Conservation (phyloP, 1,140 invertebrate genomes). For the Tenebrio molitor region DNA sequence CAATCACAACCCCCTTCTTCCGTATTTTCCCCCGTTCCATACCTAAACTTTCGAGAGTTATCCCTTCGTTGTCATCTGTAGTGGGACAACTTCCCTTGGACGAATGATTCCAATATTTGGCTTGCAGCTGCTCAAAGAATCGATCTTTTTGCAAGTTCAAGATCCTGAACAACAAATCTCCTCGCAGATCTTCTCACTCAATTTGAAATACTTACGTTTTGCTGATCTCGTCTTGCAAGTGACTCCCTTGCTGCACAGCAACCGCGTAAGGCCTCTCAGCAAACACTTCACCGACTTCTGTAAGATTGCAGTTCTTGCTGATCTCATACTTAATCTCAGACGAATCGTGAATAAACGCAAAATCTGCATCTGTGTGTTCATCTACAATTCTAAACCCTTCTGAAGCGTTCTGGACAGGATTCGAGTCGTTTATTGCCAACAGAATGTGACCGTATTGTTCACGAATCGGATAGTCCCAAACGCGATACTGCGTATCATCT, state of each 20-base stretch:
- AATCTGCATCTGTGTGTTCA: slow-evolving; percentile 84
- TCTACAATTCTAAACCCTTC: slow-evolving; percentile 83
- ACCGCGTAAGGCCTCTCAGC: slow-evolving; percentile 91
- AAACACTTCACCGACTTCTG: slow-evolving; percentile 89
- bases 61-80: slow-evolving; percentile 87
- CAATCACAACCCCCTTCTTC: slow-evolving; percentile 34
- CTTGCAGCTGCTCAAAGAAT: slow-evolving; percentile 82
- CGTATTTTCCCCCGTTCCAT: slow-evolving; percentile 43
- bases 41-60: slow-evolving; percentile 89
- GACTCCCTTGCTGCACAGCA: slow-evolving; percentile 88
- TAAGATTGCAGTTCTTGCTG: slow-evolving; percentile 86
- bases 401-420: slow-evolving; percentile 75
- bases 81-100: slow-evolving; percentile 76
- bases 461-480: slow-evolving; percentile 94
- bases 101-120: slow-evolving; percentile 88
- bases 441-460: slow-evolving; percentile 92
- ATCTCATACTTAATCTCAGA: slow-evolving; percentile 88
- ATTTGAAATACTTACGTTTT: slow-evolving; percentile 69
- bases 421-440: slow-evolving; percentile 83
- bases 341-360: slow-evolving; percentile 91
- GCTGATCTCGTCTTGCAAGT: slow-evolving; percentile 84
- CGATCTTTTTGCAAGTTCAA: slow-evolving; percentile 88
- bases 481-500: slow-evolving; percentile 82
- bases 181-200: too few relatives aligned
- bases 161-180: slow-evolving; percentile 74